These are phyloP conservation scores for Ridgeia piscesae DNA, from an alignment of 1,140 invertebrate species.

Conservation along the genomic window DNA sequence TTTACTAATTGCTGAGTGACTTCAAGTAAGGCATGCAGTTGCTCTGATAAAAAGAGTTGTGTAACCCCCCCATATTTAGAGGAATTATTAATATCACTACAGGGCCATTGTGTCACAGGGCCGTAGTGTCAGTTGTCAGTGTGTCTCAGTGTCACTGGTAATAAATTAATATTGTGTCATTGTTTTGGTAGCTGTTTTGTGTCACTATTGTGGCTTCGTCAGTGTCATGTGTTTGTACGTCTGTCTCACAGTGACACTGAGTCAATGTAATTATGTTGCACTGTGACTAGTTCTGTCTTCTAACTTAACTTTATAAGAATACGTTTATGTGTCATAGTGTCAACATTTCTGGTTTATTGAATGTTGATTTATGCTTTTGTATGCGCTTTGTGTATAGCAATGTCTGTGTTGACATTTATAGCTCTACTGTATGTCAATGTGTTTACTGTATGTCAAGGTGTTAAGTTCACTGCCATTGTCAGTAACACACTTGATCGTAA, in stretches of 20 bases:
- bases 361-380: background rate
- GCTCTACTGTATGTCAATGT: background rate
- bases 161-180: background rate
- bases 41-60: background rate
- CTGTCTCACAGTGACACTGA: background rate
- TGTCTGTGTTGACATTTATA: background rate
- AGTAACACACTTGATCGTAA: background rate
- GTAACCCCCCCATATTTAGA: background rate
- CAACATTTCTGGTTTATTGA: background rate
- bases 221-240: background rate
- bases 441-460: background rate
- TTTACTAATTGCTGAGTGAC: too few relatives aligned
- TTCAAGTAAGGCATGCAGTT: background rate
- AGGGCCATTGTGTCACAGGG: background rate
- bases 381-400: background rate
- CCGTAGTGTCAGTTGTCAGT: background rate
- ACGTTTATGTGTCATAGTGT: background rate
- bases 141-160: background rate
- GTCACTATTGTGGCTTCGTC: background rate
- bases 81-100: background rate
- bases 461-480: slow-evolving; percentile 4
- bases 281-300: background rate
- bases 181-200: background rate
- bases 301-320: background rate
- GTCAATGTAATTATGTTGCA: background rate